A percentile compares a stretch with the other conserved stretches of the same genome.
Evolutionary conservation across 2,113 vertebrate species (phyloP).

Genomic region (Pluvialis apricaria): DNA sequence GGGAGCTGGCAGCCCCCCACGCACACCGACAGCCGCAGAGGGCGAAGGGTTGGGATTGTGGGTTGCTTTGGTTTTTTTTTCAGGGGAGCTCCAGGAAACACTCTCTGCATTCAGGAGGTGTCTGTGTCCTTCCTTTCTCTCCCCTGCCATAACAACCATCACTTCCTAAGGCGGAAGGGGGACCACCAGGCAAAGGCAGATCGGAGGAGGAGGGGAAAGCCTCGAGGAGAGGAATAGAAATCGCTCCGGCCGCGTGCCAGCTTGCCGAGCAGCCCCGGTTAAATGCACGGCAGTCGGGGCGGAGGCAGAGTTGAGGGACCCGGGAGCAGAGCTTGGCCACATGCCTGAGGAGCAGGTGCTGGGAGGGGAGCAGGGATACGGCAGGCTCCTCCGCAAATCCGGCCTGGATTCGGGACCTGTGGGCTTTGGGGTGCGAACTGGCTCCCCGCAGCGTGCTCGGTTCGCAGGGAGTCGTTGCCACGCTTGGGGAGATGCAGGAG

Average conservation of each 20-base stretch:
- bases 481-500: rapidly evolving
- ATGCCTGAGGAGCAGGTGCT: constrained; percentile 76
- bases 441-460: rapidly evolving
- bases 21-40: background rate
- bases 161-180: constrained; percentile 63
- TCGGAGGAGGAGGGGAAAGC: constrained; percentile 41
- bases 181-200: background rate
- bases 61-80: background rate
- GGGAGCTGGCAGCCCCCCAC: background rate
- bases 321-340: constrained; percentile 62
- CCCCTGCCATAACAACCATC: background rate
- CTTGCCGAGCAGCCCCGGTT: constrained; percentile 37
- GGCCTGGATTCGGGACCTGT: constrained; percentile 64
- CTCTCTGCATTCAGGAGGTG: constrained; percentile 56
- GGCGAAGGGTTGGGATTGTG: background rate
- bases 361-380: background rate
- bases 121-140: constrained; percentile 15
- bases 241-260: constrained; percentile 57
- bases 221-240: constrained; percentile 39
- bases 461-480: rapidly evolving
- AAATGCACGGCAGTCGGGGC: constrained; percentile 28
- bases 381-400: constrained; percentile 53
- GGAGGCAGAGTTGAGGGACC: constrained; percentile 65
- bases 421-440: background rate
- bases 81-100: background rate